Evolutionary conservation across 2,797 vertebrate genomes (phyloP).

Genomic region (Micrastur ruficollis): DNA sequence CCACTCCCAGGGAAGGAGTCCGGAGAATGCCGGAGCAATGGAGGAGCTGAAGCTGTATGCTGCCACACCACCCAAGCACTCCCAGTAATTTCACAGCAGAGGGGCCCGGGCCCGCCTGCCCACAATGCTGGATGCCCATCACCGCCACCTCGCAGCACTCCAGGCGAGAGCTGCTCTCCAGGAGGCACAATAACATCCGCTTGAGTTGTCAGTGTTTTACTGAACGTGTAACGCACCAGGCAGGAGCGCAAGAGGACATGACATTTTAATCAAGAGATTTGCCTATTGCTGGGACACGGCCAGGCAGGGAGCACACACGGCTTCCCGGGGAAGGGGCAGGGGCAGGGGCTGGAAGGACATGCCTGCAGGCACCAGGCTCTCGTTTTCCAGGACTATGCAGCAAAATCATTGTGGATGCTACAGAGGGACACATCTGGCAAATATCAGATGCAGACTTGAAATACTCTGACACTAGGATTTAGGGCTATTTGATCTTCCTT

Average conservation of each 20-base stretch:
- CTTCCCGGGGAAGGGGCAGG: rapidly evolving
- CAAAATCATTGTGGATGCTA: neutral
- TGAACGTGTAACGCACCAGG: neutral
- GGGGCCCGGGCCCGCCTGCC: rapidly evolving
- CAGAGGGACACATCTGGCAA: neutral
- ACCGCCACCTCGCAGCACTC: neutral
- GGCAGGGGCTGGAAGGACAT: neutral
- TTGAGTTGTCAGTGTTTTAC: neutral
- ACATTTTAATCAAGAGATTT: neutral
- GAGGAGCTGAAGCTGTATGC: neutral
- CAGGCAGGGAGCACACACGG: neutral
- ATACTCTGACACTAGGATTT: neutral
- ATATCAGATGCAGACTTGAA: neutral
- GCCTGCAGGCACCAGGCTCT: neutral
- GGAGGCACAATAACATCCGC: neutral
- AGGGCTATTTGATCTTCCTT: neutral
- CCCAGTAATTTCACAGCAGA: neutral
- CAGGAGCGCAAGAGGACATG: neutral
- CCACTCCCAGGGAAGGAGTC: neutral
- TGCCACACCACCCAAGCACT: rapidly evolving
- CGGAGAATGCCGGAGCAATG: rapidly evolving
- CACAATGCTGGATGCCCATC: neutral
- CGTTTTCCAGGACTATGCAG: neutral
- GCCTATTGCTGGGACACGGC: neutral
- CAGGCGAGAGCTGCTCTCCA: neutral